Conservation (phyloP, 2,888 invertebrate genomes). For the Gonocerus acuteangulatus region DNA sequence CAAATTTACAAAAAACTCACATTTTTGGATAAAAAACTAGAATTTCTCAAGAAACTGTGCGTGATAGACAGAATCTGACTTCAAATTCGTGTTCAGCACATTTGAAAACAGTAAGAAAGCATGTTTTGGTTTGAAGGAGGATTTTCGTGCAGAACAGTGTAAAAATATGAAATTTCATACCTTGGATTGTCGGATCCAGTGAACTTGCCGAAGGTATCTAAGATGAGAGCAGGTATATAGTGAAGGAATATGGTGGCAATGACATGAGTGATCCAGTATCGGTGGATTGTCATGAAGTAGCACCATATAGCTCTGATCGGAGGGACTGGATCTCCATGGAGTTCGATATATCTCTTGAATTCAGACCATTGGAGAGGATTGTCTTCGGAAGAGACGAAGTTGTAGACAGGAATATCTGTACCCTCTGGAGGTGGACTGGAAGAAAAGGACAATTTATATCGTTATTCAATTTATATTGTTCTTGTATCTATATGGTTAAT, state of each 20-base stretch:
- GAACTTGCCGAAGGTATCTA: conserved; percentile 55
- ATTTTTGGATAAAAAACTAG: too few relatives aligned
- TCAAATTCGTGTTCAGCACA: too few relatives aligned
- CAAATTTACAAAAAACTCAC: too few relatives aligned
- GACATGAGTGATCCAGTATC: conserved; percentile 48
- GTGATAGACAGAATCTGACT: too few relatives aligned
- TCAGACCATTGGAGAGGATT: conserved; percentile 75
- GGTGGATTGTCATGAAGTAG: conserved; percentile 52
- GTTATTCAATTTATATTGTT: too few relatives aligned
- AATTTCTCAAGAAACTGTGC: too few relatives aligned
- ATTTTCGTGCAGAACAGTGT: too few relatives aligned
- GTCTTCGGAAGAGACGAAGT: conserved; percentile 73
- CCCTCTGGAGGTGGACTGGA: conserved; percentile 21
- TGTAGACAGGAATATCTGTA: conserved; percentile 43
- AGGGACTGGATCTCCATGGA: conserved; percentile 35
- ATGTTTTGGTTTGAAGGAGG: too few relatives aligned
- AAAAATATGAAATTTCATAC: too few relatives aligned
- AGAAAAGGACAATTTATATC: background rate
- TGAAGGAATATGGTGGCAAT: conserved; percentile 59
- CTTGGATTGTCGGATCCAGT: conserved; percentile 57
- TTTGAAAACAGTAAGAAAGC: too few relatives aligned
- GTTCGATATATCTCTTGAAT: conserved; percentile 46
- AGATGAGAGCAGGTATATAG: conserved; percentile 59
- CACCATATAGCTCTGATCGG: conserved; percentile 43
- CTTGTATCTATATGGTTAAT: too few relatives aligned